Base-by-base conservation (phyloP, 1,140 invertebrate genomes). In the Pinna nobilis region DNA sequence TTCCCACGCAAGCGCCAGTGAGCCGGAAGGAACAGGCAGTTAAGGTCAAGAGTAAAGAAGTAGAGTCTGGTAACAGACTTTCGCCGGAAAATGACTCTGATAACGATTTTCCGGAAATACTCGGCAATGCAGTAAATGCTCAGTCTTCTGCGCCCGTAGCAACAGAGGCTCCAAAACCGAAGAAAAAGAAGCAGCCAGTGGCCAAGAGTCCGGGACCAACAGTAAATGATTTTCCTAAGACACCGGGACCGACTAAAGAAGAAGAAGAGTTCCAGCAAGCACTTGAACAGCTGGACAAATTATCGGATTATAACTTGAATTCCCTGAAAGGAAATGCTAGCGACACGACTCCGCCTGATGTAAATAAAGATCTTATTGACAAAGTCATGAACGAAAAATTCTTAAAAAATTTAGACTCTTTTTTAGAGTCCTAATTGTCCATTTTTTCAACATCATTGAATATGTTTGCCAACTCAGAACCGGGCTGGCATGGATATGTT, bases 381-480 rank as follows among this genome's bases (percentile, higher is more conserved):
- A 63, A 63, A 32, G 18, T 63, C n/a, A 63, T 41, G 39, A 37
- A 35, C 39, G 44, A 28, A 18, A 37, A 63, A 35, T 59, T 59
- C 37, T 33, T 35, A 33, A 33, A 59, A 59, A 59, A 59, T 59
- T 25, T 59, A 15, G 55, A 59, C 37, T 35, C 7, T 20, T 59
- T 59, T 59, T 33, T 59, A 18, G 33, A 30, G 28, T 35, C 30
- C 37, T 59, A 35, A 35, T 18, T 33, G 15, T 0, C n/a, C 11
- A 20, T 51, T n/a, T n/a, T n/a, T n/a, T n/a, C n/a, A n/a, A n/a
- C n/a, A n/a, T n/a, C n/a, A n/a, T n/a, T n/a, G n/a, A n/a, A n/a
- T n/a, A n/a, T n/a, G n/a, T n/a, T n/a, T n/a, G n/a, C n/a, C n/a
- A n/a, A n/a, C n/a, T n/a, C n/a, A n/a, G n/a, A n/a, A n/a, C n/a